Evolutionary conservation across 2,797 vertebrate genomes (phyloP), one percentile per base, ranked within the genome.

Genomic region (Catamblyrhynchus diadema): DNA sequence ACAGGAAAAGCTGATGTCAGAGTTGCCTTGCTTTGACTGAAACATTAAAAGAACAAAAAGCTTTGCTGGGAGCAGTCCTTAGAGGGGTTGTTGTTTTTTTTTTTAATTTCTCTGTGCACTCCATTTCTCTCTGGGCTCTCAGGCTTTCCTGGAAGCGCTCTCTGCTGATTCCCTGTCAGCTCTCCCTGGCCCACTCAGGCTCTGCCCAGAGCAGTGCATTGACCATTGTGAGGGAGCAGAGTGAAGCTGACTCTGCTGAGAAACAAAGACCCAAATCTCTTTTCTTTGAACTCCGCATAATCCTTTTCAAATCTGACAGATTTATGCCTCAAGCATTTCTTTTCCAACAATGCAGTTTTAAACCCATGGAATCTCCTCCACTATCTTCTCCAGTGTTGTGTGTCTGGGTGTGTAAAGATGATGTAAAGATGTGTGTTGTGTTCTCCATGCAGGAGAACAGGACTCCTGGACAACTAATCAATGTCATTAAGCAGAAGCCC

Each of bases 261-360:
- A 79, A 94, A 77, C 72, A 78, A 93, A 95, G 51, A 5, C 47
- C 47, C 37, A 74, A 83, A 71, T 75, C 61, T 48, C 45, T 66
- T 66, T 54, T 45, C 50, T 50, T 70, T 20, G 19, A 65, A 22
- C 62, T 81, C 94, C 21, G 25, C 47, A 5, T 4, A 84, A 94
- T 91, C 90, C 78, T 57, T 90, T 92, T 66, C 80, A 86, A 64
- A 90, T 79, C 10, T 32, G 64, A 77, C 81, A 42, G 78, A 75
- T 92, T 72, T 64, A 61, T 88, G 39, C 84, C 93, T 90, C 12
- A 1, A 81, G 78, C 78, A 56, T 86, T 96, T 90, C 56, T 91
- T 90, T 83, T 42, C 47, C 59, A 81, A 65, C 79, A 88, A 81
- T 77, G 20, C 64, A 27, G 37, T 90, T 92, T 86, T 73, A 95